A percentile compares a stretch with the other conserved stretches of the same genome.
phyloP scores from a whole-genome alignment of 1,140 invertebrate genomes.

The Pseudomyrmex cubaensis region DNA sequence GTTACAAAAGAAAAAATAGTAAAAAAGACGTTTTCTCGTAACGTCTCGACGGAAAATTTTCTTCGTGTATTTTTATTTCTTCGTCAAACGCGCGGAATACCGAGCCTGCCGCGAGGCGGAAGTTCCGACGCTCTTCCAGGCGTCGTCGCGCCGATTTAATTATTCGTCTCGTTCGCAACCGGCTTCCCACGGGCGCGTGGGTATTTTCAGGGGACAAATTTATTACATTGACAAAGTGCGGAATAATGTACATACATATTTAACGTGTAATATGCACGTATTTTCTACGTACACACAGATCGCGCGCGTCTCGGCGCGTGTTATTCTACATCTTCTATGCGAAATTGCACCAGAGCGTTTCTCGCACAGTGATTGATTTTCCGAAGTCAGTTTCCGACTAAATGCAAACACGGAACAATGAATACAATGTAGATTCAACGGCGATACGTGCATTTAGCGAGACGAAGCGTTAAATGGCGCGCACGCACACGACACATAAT shows the following conservation, averaged over 20 bases:
- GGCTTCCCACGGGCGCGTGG: background rate
- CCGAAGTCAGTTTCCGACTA: background rate
- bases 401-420: background rate
- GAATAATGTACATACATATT: no score
- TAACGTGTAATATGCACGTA: no score
- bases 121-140: background rate
- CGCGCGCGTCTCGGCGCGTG: no score
- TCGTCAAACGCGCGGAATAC: background rate
- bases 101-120: background rate
- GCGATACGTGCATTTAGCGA: background rate
- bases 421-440: background rate
- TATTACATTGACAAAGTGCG: no score
- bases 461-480: constrained; percentile 39
- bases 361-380: background rate
- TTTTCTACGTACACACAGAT: no score
- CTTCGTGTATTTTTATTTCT: constrained; percentile 33
- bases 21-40: no score
- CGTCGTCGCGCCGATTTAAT: constrained; percentile 2
- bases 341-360: background rate
- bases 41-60: background rate
- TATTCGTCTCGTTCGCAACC: constrained; percentile 7
- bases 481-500: background rate
- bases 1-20: no score
- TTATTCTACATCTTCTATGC: no score
- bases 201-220: no score